Evolutionary conservation across 92 coral and sea anemone species (phyloP), one percentile per base, ranked within the genome.

Genomic region (Hydrozoanthus gracilis): DNA sequence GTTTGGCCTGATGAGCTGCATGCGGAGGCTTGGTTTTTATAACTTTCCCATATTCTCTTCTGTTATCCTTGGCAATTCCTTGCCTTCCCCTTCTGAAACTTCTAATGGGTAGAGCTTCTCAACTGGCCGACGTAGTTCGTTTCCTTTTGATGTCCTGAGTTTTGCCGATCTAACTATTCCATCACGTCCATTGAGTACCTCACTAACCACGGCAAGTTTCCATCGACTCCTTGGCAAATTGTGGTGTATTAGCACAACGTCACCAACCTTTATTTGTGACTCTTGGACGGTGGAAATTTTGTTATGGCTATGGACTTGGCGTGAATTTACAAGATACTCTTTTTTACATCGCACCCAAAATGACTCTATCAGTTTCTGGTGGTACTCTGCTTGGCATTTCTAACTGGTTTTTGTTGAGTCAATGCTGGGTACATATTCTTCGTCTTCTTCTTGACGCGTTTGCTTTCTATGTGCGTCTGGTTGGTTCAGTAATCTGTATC

Each of bases 111-210:
- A 27, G n/a, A n/a, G n/a, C n/a, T n/a, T n/a, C n/a, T n/a, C n/a
- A 27, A 27, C 39, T n/a, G 39, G 39, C 39, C 39, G 2, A 62
- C 68, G 68, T 6, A 62, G 17, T 20, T 62, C 68, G 68, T 62
- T 62, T 20, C 12, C 68, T 20, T 4, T 62, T 11, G 68, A 62
- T 62, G 17, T 62, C 68, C 68, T 62, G 68, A 62, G 68, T 20
- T 62, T 62, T 62, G 68, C 68, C 68, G 18, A 62, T 62, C 68
- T 62, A 62, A 62, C 68, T 62, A 12, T 27, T 62, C 68, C 17
- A 20, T 62, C 68, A 62, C 68, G 18, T 20, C 68, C 68, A 18
- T 62, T 20, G 68, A 7, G 17, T 62, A 62, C 68, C 12, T 62
- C 68, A 62, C 68, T 62, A 20, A 62, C 68, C 68, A 62, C 68